Evolutionary conservation across 2,797 vertebrate genomes (phyloP).

Genomic region (Pipistrellus pygmaeus): DNA sequence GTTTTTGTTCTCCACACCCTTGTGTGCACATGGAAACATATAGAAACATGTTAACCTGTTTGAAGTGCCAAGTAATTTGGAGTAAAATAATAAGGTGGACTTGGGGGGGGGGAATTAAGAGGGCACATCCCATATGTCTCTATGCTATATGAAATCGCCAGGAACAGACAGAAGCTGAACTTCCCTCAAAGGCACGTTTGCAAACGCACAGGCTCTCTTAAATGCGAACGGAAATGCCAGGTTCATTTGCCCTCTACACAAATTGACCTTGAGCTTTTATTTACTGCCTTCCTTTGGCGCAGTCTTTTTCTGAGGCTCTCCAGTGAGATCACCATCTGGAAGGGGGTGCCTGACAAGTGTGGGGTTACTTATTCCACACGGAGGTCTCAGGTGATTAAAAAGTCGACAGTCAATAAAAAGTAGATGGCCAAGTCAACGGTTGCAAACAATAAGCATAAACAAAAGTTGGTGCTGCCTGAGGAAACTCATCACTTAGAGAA

Average conservation of each 20-base stretch:
- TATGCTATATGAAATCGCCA: not conserved
- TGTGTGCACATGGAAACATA: not conserved
- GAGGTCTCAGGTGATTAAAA: constrained; percentile 54
- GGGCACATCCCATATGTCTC: not conserved
- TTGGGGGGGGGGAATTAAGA: not conserved
- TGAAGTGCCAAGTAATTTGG: not conserved
- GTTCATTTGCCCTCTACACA: not conserved
- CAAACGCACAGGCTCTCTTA: not conserved
- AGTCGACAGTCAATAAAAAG: constrained; percentile 20
- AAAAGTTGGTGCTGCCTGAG: not conserved
- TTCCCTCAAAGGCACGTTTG: not conserved
- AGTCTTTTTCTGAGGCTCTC: constrained; percentile 1
- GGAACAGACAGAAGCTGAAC: not conserved
- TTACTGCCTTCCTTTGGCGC: not conserved
- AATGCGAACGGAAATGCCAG: not conserved
- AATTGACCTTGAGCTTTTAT: constrained; percentile 20
- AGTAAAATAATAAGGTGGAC: not conserved
- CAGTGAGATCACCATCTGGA: constrained; percentile 5
- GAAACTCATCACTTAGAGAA: not conserved
- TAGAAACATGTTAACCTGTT: not conserved
- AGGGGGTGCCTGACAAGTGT: constrained; percentile 58
- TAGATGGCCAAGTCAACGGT: not conserved
- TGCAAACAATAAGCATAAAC: constrained; percentile 33
- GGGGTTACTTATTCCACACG: constrained; percentile 13
- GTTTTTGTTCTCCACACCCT: not conserved